Percentiles rank a stretch among this genome's conserved stretches.
phyloP scores from a whole-genome alignment of 2,888 invertebrate genomes.

The Aphodius sticticus region DNA sequence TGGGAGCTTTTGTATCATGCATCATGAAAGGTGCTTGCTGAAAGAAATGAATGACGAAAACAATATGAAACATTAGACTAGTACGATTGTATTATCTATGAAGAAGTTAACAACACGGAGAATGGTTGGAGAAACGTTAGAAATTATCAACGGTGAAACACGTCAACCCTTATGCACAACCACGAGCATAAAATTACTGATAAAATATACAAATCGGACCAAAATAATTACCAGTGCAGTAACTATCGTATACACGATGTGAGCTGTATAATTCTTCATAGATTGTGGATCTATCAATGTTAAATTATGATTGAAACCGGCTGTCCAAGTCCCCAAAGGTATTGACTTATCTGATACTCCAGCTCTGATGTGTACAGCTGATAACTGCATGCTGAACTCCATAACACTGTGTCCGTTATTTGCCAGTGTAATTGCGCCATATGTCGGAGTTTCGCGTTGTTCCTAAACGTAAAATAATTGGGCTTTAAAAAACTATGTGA shows the following conservation, averaged over 20 bases:
- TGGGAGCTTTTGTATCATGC: slow-evolving; percentile 70
- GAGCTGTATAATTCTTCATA: no score
- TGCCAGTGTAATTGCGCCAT: slow-evolving; percentile 70
- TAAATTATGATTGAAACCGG: slow-evolving; percentile 76
- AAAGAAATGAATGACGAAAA: slow-evolving; percentile 41
- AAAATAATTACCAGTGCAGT: slow-evolving; percentile 77
- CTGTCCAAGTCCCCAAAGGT: slow-evolving; percentile 78
- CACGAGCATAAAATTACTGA: no score
- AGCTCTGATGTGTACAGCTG: slow-evolving; percentile 75
- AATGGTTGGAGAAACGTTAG: no score
- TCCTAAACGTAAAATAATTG: no score
- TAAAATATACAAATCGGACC: no score
- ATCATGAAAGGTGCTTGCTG: slow-evolving; percentile 87
- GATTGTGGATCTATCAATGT: no score
- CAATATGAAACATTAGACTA: background rate
- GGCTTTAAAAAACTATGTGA: slow-evolving; percentile 51
- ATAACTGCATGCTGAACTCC: slow-evolving; percentile 77
- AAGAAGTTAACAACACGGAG: no score
- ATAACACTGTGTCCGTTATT: slow-evolving; percentile 78
- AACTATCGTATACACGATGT: no score
- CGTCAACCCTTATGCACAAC: no score
- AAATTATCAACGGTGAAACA: no score
- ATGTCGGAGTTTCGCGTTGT: slow-evolving; percentile 76
- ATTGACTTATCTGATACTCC: slow-evolving; percentile 77
- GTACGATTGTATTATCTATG: background rate